Evolutionary conservation across 1,140 invertebrate species (phyloP).

Genomic region (Solenopsis fugax): DNA sequence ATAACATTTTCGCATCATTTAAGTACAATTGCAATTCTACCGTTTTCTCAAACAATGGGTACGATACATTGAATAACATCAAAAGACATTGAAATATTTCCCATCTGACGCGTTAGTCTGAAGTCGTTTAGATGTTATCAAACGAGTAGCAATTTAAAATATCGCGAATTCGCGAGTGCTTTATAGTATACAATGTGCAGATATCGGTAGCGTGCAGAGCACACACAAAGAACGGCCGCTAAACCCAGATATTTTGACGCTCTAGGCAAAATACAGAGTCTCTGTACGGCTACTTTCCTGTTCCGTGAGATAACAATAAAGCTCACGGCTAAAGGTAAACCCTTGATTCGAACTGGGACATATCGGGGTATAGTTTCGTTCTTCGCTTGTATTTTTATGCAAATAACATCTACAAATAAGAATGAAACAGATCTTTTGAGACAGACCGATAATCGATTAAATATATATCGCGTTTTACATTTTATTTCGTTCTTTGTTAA

Average conservation of each 20-base stretch:
- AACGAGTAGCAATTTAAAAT: constrained; percentile 62
- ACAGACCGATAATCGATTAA: background rate
- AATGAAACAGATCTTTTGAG: background rate
- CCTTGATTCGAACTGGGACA: constrained; percentile 45
- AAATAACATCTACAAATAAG: constrained; percentile 45
- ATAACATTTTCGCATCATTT: background rate
- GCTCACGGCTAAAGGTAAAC: constrained; percentile 43
- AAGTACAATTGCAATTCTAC: background rate
- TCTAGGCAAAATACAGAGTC: constrained; percentile 61
- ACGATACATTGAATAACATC: constrained; percentile 64
- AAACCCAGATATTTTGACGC: constrained; percentile 63
- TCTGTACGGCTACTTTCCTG: constrained; percentile 38
- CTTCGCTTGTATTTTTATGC: constrained; percentile 57
- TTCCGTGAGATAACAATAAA: constrained; percentile 63
- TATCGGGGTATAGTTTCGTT: constrained; percentile 32
- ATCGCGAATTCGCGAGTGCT: constrained; percentile 14
- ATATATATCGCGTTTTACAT: background rate
- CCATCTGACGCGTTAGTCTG: constrained; percentile 48
- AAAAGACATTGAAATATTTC: constrained; percentile 56
- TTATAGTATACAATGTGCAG: constrained; percentile 28
- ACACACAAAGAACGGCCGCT: constrained; percentile 57
- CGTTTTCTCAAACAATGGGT: constrained; percentile 48
- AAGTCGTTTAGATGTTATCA: constrained; percentile 52
- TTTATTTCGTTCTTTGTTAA: constrained; percentile 26
- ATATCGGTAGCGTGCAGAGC: constrained; percentile 55